Evolutionary conservation across 2,797 vertebrate genomes (phyloP), one percentile per base, ranked within the genome.

Genomic region (Halcyon badia): DNA sequence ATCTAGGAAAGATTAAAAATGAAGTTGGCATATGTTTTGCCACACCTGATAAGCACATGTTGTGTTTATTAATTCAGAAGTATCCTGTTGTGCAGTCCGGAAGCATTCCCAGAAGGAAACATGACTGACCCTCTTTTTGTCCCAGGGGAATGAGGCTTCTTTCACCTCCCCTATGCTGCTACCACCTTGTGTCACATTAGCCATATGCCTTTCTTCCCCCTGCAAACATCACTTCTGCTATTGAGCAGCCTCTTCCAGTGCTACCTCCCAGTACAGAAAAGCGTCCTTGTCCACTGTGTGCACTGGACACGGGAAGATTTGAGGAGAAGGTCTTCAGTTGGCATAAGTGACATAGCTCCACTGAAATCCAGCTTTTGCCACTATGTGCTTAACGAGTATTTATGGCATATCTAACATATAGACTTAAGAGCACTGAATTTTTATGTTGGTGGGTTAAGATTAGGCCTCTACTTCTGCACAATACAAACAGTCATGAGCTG

Each of bases 1-100:
- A 85, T 82, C 84, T 90, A 92, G 35, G 49, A 93, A 95, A 93
- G 52, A 93, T 83, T 90, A 90, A 94, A 88, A 87, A 94, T 83
- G 48, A 77, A 87, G 70, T 41, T 91, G 87, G 41, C 82, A 77
- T 94, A 61, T 83, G 48, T 79, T 90, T 93, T 94, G 54, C 31
- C n/a, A 25, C 84, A 94, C 78, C 58, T 90, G 83, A 91, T 93
- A 92, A 90, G 54, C 26, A 86, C 33, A 49, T 11, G 37, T 65
- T 90, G 64, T 37, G 21, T 73, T 94, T 90, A 85, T 88, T 86
- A 85, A 56, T 69, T 66, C 4, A 26, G 57, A 82, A 56, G 10
- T 69, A 58, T 62, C 39, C 46, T 56, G 12, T 61, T 91, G 62
- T 77, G 39, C 44, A 85, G 56, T 79, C 66, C 37, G 5, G 57